Percentiles rank a stretch among this genome's conserved stretches.
Evolutionary conservation across 2,113 vertebrate species (phyloP).

Genomic region (Rafetus swinhoei): DNA sequence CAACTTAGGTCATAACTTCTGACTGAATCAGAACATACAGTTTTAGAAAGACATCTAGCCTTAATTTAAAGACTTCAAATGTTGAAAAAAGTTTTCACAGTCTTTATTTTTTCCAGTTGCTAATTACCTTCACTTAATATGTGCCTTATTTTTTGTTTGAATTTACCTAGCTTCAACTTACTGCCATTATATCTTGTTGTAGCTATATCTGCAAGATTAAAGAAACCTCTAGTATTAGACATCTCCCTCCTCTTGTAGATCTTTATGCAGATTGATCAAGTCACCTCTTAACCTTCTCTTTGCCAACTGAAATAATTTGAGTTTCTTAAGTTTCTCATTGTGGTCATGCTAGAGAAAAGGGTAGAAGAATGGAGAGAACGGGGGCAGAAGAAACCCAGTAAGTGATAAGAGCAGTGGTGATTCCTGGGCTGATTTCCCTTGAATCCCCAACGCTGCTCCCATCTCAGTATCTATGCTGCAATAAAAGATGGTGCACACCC

Average conservation of each 20-base stretch:
- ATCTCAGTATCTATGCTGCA: neutral
- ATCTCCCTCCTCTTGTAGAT: neutral
- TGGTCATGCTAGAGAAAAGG: neutral
- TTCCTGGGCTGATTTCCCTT: slow-evolving; percentile 2
- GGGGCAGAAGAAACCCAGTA: neutral
- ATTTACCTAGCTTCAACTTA: neutral
- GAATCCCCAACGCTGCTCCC: slow-evolving; percentile 14
- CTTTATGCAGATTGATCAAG: neutral
- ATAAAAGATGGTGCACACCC: slow-evolving; percentile 34
- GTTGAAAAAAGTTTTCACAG: neutral
- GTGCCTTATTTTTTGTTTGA: neutral
- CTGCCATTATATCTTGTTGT: neutral
- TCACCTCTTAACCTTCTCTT: neutral
- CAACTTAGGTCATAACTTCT: neutral
- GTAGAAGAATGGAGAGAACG: neutral
- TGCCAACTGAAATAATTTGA: neutral
- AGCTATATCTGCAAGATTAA: neutral
- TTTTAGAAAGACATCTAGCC: neutral
- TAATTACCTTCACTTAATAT: neutral
- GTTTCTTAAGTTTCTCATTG: neutral
- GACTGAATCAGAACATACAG: neutral
- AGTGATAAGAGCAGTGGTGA: slow-evolving; percentile 2
- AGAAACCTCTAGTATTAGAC: neutral
- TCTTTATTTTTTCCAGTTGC: neutral
- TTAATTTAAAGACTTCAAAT: slow-evolving; percentile 6